Evolutionary conservation across 2,888 invertebrate genomes (phyloP), one percentile per base, ranked within the genome.

Genomic region (Phragmatobia fuliginosa): DNA sequence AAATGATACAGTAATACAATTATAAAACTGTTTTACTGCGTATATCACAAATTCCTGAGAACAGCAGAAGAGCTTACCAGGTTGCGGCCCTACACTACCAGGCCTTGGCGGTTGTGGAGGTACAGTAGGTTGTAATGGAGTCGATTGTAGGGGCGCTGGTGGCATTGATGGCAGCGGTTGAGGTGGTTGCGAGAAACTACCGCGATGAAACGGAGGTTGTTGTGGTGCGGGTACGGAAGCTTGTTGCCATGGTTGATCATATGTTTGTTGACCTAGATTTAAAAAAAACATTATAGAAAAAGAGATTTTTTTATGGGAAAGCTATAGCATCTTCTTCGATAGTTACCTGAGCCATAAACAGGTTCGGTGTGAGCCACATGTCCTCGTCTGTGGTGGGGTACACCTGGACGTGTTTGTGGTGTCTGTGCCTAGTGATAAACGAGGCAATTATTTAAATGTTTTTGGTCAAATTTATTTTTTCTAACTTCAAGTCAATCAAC

Each of bases 11-110:
- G n/a, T n/a, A n/a, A n/a, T n/a, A n/a, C n/a, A n/a, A n/a, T n/a
- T n/a, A n/a, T n/a, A n/a, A n/a, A n/a, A n/a, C n/a, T 41, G 41
- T 36, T 10, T 36, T 36, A 36, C 11, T 38, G 14, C 16, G 5
- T n/a, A n/a, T 49, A n/a, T 49, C 1, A 8, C 18, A 49, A 49
- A 49, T 7, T 6, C 45, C 4, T 2, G 8, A 49, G n/a, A n/a
- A n/a, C n/a, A n/a, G n/a, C n/a, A n/a, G n/a, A n/a, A n/a, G n/a
- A n/a, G n/a, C 70, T 70, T 65, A 92, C 92, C 91, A 7, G 87
- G 16, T 2, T 87, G 86, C 1, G 92, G 86, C 0, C 92, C 90
- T 1, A 88, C 90, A 72, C 93, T 94, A 83, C 87, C 88, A 0
- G 92, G 92, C 0, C 90, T 80, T 3, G 87, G 85, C 28, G 87